Evolutionary conservation across 2,888 invertebrate genomes (phyloP), one percentile per base, ranked within the genome.

Genomic region (Pherbina coryleti): DNA sequence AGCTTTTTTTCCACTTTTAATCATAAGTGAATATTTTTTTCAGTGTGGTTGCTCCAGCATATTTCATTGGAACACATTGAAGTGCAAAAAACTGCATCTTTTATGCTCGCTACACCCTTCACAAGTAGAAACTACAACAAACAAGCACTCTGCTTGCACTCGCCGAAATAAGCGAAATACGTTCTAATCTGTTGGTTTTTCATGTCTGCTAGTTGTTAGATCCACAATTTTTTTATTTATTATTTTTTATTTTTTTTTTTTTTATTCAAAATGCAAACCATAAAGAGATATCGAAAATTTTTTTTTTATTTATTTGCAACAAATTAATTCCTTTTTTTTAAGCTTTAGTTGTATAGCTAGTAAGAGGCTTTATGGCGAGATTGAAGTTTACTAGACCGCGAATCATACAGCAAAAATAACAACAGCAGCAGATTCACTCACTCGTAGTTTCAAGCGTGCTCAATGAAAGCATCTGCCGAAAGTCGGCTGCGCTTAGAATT

Each of bases 151-250:
- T 69, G 25, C 69, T 69, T 31, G 17, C 64, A 60, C 11, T 28
- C 25, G 14, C 19, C 25, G 1, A 28, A 5, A 22, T 60, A 11
- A 11, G 72, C 76, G 78, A 78, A 78, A 75, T 71, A 37, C 85
- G 87, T 86, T 87, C 88, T 87, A 86, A 85, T 84, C 86, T 83
- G 83, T 82, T 86, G 85, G 80, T 80, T 82, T 84, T 85, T 83
- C 79, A 80, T 84, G 82, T 78, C 81, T 83, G 78, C 28, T 19
- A 9, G 75, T 37, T 31, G 72, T 76, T 75, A 17, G 55, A 75
- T 60, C 28, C 19, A 25, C 72, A 31, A 64, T 17, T 14, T 55
- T 19, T n/a, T n/a, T n/a, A n/a, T n/a, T n/a, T n/a, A n/a, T n/a
- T n/a, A n/a, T n/a, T n/a, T n/a, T n/a, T n/a, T n/a, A n/a, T n/a